These are phyloP conservation scores for Apodemus agrarius DNA, from an alignment of 2,797 vertebrate species.

Conservation along the genomic window DNA sequence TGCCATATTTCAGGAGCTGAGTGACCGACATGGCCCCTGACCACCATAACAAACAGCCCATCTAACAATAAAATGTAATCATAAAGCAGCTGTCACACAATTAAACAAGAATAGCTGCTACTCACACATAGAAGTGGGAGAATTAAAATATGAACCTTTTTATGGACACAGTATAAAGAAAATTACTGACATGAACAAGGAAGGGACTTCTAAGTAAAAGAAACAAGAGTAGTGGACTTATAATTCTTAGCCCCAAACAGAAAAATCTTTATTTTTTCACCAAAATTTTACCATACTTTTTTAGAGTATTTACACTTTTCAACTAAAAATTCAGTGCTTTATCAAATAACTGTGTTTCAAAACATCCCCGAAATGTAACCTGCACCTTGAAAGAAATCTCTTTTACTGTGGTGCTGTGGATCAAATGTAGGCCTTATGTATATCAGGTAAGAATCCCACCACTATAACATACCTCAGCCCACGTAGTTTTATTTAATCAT, in stretches of 20 bases:
- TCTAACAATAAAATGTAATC: conserved; percentile 55
- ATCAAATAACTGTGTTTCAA: conserved; percentile 50
- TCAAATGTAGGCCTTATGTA: not conserved
- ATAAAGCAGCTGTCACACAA: not conserved
- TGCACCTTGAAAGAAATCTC: not conserved
- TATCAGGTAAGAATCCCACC: not conserved
- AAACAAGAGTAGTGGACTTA: conserved; percentile 19
- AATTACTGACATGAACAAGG: conserved; percentile 33
- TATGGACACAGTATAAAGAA: conserved; percentile 11
- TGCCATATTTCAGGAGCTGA: conserved; percentile 30
- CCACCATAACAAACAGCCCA: not conserved
- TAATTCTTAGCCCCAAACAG: conserved; percentile 10
- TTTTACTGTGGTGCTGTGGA: not conserved
- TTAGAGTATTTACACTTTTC: conserved; percentile 10
- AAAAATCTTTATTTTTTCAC: conserved; percentile 30
- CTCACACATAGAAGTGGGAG: conserved; percentile 16
- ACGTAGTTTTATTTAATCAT: conserved; percentile 13
- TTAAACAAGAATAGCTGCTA: conserved; percentile 50
- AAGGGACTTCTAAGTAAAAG: conserved; percentile 7
- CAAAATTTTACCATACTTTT: conserved; percentile 3
- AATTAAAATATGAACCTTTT: conserved; percentile 42
- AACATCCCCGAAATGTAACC: not conserved
- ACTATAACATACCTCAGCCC: not conserved
- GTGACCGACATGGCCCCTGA: not conserved
- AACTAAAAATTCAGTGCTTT: conserved; percentile 54